Evolutionary conservation across 2,888 invertebrate species (phyloP).

Genomic region (Ophion ellenae): DNA sequence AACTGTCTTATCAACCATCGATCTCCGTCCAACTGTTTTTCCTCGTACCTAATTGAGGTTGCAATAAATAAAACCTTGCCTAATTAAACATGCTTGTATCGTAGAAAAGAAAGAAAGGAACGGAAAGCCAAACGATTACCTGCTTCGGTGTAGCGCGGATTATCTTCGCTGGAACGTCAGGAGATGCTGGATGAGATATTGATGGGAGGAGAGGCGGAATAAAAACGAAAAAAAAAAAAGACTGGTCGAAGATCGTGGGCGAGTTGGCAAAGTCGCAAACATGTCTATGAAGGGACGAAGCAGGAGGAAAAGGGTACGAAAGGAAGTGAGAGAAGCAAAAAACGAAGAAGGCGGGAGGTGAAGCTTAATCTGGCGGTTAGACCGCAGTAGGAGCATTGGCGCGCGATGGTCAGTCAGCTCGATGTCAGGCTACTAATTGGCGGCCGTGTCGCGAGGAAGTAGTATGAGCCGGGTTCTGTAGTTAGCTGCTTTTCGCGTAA

Average conservation of each 20-base stretch:
- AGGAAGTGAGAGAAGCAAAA: slow-evolving; percentile 62
- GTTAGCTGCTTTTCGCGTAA: slow-evolving; percentile 81
- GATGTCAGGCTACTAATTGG: slow-evolving; percentile 83
- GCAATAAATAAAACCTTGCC: slow-evolving; percentile 24
- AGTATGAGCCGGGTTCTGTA: slow-evolving; percentile 81
- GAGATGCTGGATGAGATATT: slow-evolving; percentile 46
- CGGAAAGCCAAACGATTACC: slow-evolving; percentile 23
- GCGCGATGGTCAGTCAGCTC: slow-evolving; percentile 82
- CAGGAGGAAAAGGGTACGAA: slow-evolving; percentile 63
- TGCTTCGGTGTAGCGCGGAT: slow-evolving; percentile 18
- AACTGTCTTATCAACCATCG: slow-evolving; percentile 10
- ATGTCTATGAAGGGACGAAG: slow-evolving; percentile 54
- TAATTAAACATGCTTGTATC: slow-evolving; percentile 33
- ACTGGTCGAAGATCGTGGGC: slow-evolving; percentile 56
- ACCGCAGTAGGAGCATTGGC: slow-evolving; percentile 63
- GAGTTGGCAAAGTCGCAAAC: slow-evolving; percentile 58
- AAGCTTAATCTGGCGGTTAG: slow-evolving; percentile 69
- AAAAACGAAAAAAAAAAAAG: slow-evolving; percentile 41
- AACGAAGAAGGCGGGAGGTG: slow-evolving; percentile 52
- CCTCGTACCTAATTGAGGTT: neutral
- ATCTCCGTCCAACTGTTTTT: slow-evolving; percentile 10
- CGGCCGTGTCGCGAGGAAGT: slow-evolving; percentile 82
- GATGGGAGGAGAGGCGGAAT: slow-evolving; percentile 24
- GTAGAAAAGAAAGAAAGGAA: neutral
- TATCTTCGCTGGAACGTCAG: slow-evolving; percentile 12